phyloP scores from a whole-genome alignment of 2,797 vertebrate species.

The Sebastes alutus region DNA sequence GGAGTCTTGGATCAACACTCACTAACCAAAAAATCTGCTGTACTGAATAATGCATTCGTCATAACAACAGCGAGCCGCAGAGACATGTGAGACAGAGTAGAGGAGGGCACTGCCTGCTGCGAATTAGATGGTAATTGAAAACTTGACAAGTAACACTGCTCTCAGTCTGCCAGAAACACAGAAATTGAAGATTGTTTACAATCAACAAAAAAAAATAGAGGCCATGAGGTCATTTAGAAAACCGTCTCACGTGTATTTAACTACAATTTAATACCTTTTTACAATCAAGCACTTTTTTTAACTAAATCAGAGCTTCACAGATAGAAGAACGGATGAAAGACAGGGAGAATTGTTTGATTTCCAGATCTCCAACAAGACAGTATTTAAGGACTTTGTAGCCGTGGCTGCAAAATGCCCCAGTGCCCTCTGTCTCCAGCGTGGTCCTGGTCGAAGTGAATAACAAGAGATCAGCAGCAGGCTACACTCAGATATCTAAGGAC shows the following conservation, averaged over 20 bases:
- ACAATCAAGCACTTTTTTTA: background rate
- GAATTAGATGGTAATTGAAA: constrained; percentile 74
- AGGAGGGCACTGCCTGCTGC: constrained; percentile 59
- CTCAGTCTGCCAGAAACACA: constrained; percentile 39
- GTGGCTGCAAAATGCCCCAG: background rate
- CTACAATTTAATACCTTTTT: background rate
- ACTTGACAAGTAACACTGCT: constrained; percentile 60
- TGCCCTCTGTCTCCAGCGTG: background rate
- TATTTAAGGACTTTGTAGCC: background rate
- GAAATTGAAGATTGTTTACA: constrained; percentile 19
- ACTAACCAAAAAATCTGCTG: constrained; percentile 54
- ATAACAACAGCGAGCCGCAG: constrained; percentile 44
- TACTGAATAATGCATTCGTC: constrained; percentile 76
- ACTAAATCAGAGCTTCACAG: background rate
- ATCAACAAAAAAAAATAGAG: constrained; percentile 10
- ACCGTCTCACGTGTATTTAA: background rate
- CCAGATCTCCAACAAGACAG: background rate
- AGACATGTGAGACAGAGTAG: constrained; percentile 22
- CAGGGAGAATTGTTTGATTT: background rate
- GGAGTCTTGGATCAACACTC: constrained; percentile 71
- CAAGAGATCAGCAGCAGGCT: background rate
- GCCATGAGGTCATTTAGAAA: background rate
- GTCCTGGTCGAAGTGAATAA: background rate
- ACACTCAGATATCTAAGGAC: background rate
- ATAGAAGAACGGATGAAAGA: background rate